Evolutionary conservation across 2,888 invertebrate genomes (phyloP).

Genomic region (Geophilus truncorum): DNA sequence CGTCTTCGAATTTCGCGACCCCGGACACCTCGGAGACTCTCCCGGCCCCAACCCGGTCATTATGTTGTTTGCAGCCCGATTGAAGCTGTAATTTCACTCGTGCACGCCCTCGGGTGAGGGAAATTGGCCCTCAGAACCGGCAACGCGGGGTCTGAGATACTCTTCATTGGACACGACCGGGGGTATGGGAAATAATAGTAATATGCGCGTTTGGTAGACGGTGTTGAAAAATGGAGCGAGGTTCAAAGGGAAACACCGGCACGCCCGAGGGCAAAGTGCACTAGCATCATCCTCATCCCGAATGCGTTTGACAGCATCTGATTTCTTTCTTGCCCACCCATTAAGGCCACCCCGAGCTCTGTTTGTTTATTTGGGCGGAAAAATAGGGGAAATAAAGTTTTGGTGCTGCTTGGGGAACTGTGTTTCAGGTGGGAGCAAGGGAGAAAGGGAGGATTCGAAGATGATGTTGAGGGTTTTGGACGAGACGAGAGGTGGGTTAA

Average conservation of each 20-base stretch:
- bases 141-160: background rate
- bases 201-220: background rate
- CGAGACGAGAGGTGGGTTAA: too few relatives aligned
- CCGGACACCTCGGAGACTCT: background rate
- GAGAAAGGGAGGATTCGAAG: too few relatives aligned
- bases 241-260: conserved; percentile 20
- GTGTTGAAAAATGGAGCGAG: conserved; percentile 22
- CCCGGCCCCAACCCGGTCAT: background rate
- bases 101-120: background rate
- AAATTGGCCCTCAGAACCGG: background rate
- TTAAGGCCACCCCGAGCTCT: background rate
- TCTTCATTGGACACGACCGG: background rate
- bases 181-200: background rate
- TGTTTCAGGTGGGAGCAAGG: background rate
- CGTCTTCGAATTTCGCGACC: background rate
- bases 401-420: too few relatives aligned
- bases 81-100: conserved; percentile 10
- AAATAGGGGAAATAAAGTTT: too few relatives aligned
- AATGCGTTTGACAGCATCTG: background rate
- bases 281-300: background rate
- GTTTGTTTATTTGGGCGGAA: background rate
- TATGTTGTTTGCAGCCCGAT: conserved; percentile 10
- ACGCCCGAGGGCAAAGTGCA: background rate
- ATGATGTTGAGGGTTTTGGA: too few relatives aligned
- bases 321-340: background rate